phyloP scores from a whole-genome alignment of 2,797 vertebrate genomes.

The Anabacerthia variegaticeps region DNA sequence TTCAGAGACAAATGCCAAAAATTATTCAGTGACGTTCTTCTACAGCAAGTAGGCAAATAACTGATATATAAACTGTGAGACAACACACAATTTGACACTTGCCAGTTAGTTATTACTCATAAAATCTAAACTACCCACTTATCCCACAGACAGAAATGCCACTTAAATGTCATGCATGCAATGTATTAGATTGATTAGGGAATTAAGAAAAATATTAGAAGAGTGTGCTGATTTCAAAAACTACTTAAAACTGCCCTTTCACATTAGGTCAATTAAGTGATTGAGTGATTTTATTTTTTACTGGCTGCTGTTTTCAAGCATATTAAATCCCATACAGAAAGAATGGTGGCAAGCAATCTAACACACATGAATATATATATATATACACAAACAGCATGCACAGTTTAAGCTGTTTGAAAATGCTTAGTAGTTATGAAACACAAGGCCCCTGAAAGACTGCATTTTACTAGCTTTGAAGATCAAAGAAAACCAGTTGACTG shows the following conservation, averaged over 20 bases:
- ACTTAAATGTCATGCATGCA: conserved; percentile 38
- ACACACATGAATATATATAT: too few relatives aligned
- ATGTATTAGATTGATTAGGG: background rate
- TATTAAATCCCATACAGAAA: background rate
- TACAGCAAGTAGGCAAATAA: background rate
- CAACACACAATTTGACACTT: background rate
- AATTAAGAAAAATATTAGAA: background rate
- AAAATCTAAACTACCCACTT: background rate
- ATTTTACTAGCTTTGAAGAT: background rate
- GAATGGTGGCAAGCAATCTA: background rate
- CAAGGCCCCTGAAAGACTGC: background rate
- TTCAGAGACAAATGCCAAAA: background rate
- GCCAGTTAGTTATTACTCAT: background rate
- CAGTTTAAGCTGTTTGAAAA: background rate
- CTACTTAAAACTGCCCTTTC: background rate
- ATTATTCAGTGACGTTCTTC: background rate
- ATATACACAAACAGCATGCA: background rate
- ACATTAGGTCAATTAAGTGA: background rate
- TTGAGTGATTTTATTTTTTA: background rate
- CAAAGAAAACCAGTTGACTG: background rate
- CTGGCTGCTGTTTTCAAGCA: background rate
- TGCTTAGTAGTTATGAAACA: background rate
- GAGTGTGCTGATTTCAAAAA: background rate
- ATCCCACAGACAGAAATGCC: background rate
- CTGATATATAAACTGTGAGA: background rate